Evolutionary conservation across 2,797 vertebrate genomes (phyloP), one percentile per base, ranked within the genome.

Genomic region (Darevskia nairensis): DNA sequence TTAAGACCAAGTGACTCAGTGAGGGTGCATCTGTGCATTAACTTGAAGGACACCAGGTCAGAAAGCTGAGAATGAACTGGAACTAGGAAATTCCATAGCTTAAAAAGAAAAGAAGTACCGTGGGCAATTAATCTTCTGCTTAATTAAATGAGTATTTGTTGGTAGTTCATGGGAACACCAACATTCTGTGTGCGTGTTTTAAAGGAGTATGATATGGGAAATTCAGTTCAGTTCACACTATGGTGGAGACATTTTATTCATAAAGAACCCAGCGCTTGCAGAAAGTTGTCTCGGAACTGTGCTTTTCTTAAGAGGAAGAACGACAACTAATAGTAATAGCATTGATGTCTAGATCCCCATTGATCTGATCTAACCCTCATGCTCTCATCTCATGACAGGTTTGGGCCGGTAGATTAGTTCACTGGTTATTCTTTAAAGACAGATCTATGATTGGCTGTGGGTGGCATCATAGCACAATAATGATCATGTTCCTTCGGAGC

Each of bases 1-100:
- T 71, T 88, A 55, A 50, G 80, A 59, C 29, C 77, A 35, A 89
- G 82, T 55, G 27, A 71, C 69, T 85, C 5, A 4, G 41, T 27
- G 59, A 75, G 25, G 23, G 59, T 64, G 41, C 71, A 21, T 84
- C 39, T 17, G 2, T 88, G 87, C 77, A 69, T 85, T 82, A 86
- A 32, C 87, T 72, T 93, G 92, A 95, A 94, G 95, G 90, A 90
- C 93, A 87, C 61, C 79, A 78, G 95, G 93, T 95, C 93, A 94
- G 93, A 95, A 95, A 80, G 66, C 90, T 50, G 69, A 50, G 86
- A 91, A 66, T 86, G 89, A 89, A 92, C 89, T 89, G 88, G 90
- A 93, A 91, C 61, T 83, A 88, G 89, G 83, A 19, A 46, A 59
- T 90, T 92, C 19, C 32, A 41, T 10, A 8, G 17, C 86, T 86